Evolutionary conservation across 2,888 invertebrate genomes (phyloP).

Genomic region (Sarcophaga variegata): DNA sequence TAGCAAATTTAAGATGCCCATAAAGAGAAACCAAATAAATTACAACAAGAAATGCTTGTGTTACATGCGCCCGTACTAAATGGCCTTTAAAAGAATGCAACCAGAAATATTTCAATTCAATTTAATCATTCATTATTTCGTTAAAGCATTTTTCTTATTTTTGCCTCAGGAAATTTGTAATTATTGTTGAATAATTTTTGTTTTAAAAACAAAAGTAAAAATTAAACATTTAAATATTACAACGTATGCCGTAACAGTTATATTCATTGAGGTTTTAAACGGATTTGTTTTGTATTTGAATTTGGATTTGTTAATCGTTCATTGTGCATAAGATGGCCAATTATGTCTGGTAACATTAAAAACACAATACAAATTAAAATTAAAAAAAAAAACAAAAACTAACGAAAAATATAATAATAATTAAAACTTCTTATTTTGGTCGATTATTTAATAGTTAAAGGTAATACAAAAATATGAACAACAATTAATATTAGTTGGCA

Average conservation of each 20-base stretch:
- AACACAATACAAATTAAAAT: not conserved
- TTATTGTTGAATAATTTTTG: conserved; percentile 3
- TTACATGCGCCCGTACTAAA: not conserved
- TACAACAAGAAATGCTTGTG: not conserved
- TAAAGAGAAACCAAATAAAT: not conserved
- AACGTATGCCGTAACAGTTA: not conserved
- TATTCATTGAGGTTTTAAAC: not conserved
- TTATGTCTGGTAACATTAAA: not conserved
- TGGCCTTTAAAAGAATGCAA: conserved; percentile 27
- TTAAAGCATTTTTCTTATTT: not conserved
- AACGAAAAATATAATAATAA: conserved; percentile 27
- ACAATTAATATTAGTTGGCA: not conserved
- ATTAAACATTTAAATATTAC: no score
- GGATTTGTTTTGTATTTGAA: not conserved
- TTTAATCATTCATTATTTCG: not conserved
- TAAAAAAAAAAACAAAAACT: not conserved
- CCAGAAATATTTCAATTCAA: not conserved
- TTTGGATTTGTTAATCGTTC: not conserved
- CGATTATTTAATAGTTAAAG: conserved; percentile 52
- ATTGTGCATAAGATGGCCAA: conserved; percentile 2
- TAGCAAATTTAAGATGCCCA: not conserved
- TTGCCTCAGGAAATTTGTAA: conserved; percentile 12
- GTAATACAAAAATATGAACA: not conserved
- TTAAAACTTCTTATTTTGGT: conserved; percentile 55
- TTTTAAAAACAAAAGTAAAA: no score